Percentiles rank a stretch among this genome's conserved stretches.
These are phyloP conservation scores for Thamnaconus septentrionalis DNA, from an alignment of 2,113 vertebrate genomes.

Conservation along the genomic window DNA sequence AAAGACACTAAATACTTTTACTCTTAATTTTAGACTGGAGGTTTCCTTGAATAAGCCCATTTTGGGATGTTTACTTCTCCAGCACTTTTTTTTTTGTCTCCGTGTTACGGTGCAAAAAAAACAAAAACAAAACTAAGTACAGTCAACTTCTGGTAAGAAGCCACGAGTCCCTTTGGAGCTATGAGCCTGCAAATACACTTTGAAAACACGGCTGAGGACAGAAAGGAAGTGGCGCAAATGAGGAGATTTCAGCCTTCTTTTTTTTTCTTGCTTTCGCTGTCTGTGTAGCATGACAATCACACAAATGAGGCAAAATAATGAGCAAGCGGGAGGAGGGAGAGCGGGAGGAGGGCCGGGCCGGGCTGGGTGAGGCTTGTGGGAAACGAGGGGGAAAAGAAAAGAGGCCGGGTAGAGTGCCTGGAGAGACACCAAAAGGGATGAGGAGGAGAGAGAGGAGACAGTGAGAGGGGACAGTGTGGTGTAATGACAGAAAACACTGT, in stretches of 20 bases:
- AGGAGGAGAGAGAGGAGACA: slow-evolving; percentile 27
- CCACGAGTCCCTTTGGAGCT: slow-evolving; percentile 4
- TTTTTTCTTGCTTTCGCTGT: slow-evolving; percentile 46
- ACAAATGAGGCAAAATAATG: slow-evolving; percentile 68
- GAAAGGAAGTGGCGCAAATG: slow-evolving; percentile 44
- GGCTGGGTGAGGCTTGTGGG: slow-evolving; percentile 25
- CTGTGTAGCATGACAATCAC: slow-evolving; percentile 62
- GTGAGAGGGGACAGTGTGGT: slow-evolving; percentile 17
- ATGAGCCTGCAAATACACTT: slow-evolving; percentile 15
- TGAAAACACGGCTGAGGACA: slow-evolving; percentile 9
- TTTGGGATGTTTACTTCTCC: no score
- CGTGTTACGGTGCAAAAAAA: no score
- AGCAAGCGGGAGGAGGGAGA: slow-evolving; percentile 27
- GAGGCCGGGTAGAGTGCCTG: slow-evolving; percentile 1
- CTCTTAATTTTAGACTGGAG: no score
- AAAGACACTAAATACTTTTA: slow-evolving; percentile 33
- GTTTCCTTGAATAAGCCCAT: no score
- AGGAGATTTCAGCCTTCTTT: slow-evolving; percentile 45
- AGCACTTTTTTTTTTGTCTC: no score
- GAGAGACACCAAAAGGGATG: slow-evolving; percentile 3
- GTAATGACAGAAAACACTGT: background rate
- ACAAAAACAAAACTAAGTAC: no score
- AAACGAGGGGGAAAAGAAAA: slow-evolving; percentile 12
- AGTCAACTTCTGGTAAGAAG: background rate
- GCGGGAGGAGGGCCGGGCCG: slow-evolving; percentile 8